Evolutionary conservation across 2,888 invertebrate species (phyloP), one percentile per base, ranked within the genome.

Genomic region (Myathropa florea): DNA sequence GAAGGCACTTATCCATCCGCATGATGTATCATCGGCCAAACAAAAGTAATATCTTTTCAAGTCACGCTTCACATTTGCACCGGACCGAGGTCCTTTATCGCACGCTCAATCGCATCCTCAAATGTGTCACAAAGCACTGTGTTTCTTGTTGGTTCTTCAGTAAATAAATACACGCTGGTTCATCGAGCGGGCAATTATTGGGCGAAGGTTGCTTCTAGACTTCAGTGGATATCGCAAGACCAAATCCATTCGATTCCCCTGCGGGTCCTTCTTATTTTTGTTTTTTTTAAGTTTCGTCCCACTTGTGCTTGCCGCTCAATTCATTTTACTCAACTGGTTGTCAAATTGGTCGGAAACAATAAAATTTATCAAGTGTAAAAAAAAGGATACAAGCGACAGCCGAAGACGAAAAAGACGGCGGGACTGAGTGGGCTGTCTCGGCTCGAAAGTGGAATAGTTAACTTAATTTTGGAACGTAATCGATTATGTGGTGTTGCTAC

Each of bases 321-420:
- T 86, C 73, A 86, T 77, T 86, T 86, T 86, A 73, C 78, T 86
- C 77, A 76, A 70, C 70, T 70, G 68, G 70, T 46, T 78, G 73
- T 82, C 82, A 86, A 86, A 86, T 86, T 86, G 78, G 68, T 78
- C 60, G 85, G 85, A 86, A 86, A 86, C 85, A 82, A 86, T 86
- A 86, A 86, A 82, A 86, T 82, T 82, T 82, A 82, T 86, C 77
- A 86, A 86, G 73, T 86, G 85, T 86, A 53, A 64, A 73, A 80
- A 85, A 82, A 86, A 73, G 81, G 82, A 85, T 72, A 76, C 57
- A 7, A 39, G 10, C 28, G 63, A 55, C 7, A 60, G 33, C 67
- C 59, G 18, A 39, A 61, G 57, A 24, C 24, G 26, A 14, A 55
- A 55, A 55, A 36, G 57, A 24, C 26, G 57, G n/a, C 24, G 10